Evolutionary conservation across 2,113 vertebrate species (phyloP).

Genomic region (Gorsachius goisagi): DNA sequence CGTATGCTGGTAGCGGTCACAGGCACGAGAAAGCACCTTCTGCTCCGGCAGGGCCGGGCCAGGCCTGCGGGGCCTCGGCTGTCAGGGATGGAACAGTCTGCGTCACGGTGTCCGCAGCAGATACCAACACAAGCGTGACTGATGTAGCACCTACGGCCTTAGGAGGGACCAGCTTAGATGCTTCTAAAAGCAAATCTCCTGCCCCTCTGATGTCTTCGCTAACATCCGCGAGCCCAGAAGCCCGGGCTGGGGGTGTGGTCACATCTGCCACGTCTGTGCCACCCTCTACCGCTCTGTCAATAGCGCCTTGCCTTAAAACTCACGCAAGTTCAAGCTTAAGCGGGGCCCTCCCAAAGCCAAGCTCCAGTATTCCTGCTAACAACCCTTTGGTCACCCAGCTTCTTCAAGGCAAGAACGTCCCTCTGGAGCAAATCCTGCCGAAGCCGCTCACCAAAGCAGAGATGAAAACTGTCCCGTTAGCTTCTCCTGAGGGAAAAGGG

Average conservation of each 20-base stretch:
- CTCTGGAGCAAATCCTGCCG: constrained; percentile 91
- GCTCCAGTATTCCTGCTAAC: constrained; percentile 89
- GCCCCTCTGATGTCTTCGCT: neutral
- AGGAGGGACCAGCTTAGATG: neutral
- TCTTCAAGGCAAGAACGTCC: constrained; percentile 92
- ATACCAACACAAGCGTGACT: neutral
- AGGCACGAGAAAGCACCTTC: neutral
- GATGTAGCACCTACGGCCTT: neutral
- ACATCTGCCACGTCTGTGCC: neutral
- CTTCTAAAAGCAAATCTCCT: neutral
- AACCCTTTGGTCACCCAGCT: constrained; percentile 94
- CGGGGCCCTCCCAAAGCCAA: constrained; percentile 61
- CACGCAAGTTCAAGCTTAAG: constrained; percentile 3
- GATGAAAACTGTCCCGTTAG: constrained; percentile 46
- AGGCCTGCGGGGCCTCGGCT: neutral
- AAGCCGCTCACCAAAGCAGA: constrained; percentile 84
- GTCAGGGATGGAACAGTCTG: neutral
- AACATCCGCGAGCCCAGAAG: neutral
- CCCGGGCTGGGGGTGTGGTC: neutral
- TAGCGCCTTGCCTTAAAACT: constrained; percentile 54
- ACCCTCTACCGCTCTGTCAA: neutral
- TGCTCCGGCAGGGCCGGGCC: neutral
- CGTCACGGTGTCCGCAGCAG: neutral
- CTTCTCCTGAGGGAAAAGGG: constrained; percentile 57
- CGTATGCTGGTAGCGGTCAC: neutral